Base-by-base conservation (phyloP, 1,140 invertebrate genomes). In the Littorina saxatilis region DNA sequence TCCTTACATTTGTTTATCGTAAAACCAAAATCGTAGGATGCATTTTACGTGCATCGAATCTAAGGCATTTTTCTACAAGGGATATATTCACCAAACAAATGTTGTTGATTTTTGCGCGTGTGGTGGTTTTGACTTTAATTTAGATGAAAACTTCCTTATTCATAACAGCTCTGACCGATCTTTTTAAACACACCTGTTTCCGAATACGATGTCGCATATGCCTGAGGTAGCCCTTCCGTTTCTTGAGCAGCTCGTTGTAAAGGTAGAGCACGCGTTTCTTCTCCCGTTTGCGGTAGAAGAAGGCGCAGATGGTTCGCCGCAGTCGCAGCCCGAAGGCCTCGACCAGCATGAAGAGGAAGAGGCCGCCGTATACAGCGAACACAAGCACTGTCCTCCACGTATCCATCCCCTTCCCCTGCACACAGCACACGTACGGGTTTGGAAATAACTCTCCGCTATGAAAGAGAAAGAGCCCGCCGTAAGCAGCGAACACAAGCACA, bases 201-300 rank as follows among this genome's bases (percentile, higher is more conserved):
- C 86, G 74, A n/a, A 91, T 83, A 27, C 79, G 73, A 23, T 87
- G 83, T 9, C 89, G 73, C 74, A 87, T 84, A 39, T 86, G 81
- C 1, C 77, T 39, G 11, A 90, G 29, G 61, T 81, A 91, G 0
- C 87, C 85, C 61, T 85, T 84, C 52, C 91, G 77, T 73, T 88
- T 90, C 75, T 87, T 88, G 80, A 88, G 77, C 84, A 88, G 84
- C 70, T 90, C 87, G 63, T 92, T 92, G 82, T 91, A 92, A 0
- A 91, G 74, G 63, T 82, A 90, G 1, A 92, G 72, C 17, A 87
- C 82, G 40, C 91, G 76, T 35, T 82, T 86, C 72, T 92, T 92
- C 75, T 90, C 89, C 61, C 88, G 82, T 82, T 90, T 79, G n/a
- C 82, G 83, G 58, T 83, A 88, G 63, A 88, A 88, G 74, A 87